These are phyloP conservation scores for Phenganax marumi DNA, from an alignment of 92 coral and sea anemone species.

Conservation along the genomic window DNA sequence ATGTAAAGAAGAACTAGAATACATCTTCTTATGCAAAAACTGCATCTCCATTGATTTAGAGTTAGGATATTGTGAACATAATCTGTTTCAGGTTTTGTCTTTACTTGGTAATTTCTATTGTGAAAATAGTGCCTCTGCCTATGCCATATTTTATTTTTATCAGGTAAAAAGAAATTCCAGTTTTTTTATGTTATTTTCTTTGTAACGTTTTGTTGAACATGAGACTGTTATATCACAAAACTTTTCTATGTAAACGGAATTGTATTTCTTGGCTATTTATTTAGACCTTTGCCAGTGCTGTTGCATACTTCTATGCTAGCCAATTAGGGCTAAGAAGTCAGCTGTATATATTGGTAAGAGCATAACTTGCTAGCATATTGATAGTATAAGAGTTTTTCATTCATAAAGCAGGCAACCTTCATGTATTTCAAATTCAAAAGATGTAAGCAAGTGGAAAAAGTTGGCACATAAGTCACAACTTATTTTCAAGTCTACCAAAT, in stretches of 20 bases:
- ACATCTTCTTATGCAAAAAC: too few species aligned
- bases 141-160: constrained; percentile 89
- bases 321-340: constrained; percentile 68
- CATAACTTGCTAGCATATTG: too few species aligned
- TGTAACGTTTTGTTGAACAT: not conserved
- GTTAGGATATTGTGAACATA: too few species aligned
- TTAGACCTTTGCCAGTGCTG: constrained; percentile 86
- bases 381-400: too few species aligned
- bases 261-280: constrained; percentile 10
- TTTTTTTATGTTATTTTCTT: not conserved
- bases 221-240: not conserved
- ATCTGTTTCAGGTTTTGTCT: constrained; percentile 71
- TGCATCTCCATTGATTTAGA: too few species aligned
- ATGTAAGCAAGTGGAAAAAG: too few species aligned
- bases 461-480: too few species aligned
- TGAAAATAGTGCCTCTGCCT: constrained; percentile 92
- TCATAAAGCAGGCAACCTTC: too few species aligned
- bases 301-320: constrained; percentile 88
- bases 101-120: constrained; percentile 80
- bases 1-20: too few species aligned
- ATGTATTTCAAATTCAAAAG: too few species aligned
- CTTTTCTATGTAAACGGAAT: not conserved
- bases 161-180: constrained; percentile 62
- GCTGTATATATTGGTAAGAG: constrained; percentile 80
- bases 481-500: too few species aligned